phyloP scores from a whole-genome alignment of 2,888 invertebrate species.

The Dusona sp. region DNA sequence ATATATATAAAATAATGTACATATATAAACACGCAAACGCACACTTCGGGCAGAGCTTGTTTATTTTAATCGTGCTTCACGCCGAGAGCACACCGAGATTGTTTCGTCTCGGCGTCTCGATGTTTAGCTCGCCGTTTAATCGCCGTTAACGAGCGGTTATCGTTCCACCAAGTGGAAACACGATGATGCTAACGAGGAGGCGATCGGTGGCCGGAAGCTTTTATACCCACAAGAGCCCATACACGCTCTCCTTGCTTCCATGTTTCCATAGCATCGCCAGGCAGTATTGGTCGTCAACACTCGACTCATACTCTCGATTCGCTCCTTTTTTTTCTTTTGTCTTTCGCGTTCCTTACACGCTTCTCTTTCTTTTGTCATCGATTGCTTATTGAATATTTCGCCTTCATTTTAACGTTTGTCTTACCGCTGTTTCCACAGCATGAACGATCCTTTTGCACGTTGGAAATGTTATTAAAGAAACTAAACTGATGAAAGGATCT shows the following conservation, averaged over 20 bases:
- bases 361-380: constrained; percentile 40
- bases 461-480: background rate
- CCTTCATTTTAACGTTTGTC: background rate
- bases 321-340: constrained; percentile 64
- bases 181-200: constrained; percentile 78
- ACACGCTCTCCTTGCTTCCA: constrained; percentile 69
- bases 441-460: background rate
- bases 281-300: constrained; percentile 53
- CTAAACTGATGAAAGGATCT: background rate
- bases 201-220: constrained; percentile 79
- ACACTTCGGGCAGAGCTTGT: constrained; percentile 70
- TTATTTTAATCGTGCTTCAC: constrained; percentile 79
- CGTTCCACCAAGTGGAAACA: constrained; percentile 81
- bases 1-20: background rate
- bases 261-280: constrained; percentile 56
- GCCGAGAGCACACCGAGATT: constrained; percentile 76
- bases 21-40: constrained; percentile 15
- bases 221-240: constrained; percentile 25
- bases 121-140: constrained; percentile 82
- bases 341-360: constrained; percentile 45
- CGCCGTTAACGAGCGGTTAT: constrained; percentile 82
- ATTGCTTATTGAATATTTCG: constrained; percentile 8
- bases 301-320: constrained; percentile 45
- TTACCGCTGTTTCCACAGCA: background rate
- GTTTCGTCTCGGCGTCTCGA: constrained; percentile 81